Percentiles rank a stretch among this genome's conserved stretches.
Evolutionary conservation across 2,113 vertebrate species (phyloP).

Genomic region (Excalfactoria chinensis): DNA sequence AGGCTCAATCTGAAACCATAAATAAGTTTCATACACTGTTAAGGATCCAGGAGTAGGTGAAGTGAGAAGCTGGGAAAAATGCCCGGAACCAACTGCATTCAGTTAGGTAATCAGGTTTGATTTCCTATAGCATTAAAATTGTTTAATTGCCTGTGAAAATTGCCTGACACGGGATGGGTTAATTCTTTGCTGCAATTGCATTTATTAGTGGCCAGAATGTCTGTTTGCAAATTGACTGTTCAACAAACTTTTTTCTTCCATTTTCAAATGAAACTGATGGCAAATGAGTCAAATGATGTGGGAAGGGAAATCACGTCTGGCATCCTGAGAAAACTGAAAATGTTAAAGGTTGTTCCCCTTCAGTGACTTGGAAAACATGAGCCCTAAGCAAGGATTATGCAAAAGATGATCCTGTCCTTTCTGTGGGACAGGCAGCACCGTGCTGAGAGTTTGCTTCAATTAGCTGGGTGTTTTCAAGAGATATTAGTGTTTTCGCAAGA

Average conservation of each 20-base stretch:
- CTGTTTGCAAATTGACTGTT: neutral
- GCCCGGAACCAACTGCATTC: conserved; percentile 20
- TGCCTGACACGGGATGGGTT: conserved; percentile 23
- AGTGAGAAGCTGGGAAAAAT: neutral
- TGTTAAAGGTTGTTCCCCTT: neutral
- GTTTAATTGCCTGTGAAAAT: conserved; percentile 60
- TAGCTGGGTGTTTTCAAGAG: neutral
- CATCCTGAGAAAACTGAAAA: neutral
- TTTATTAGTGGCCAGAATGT: neutral
- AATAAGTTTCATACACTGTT: neutral
- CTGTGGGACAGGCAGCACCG: neutral
- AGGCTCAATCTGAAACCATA: conserved; percentile 2
- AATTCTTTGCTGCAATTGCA: neutral
- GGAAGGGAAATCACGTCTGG: neutral
- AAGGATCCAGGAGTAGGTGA: neutral
- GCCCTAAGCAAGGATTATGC: no score
- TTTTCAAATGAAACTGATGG: neutral
- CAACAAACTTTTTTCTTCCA: neutral
- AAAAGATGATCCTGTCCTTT: neutral
- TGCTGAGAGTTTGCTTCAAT: neutral
- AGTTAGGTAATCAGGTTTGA: conserved; percentile 44
- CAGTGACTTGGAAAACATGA: neutral
- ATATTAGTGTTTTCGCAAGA: neutral
- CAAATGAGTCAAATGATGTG: neutral
- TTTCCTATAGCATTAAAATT: conserved; percentile 49